These are phyloP conservation scores for Alviniconcha marisindica DNA, from an alignment of 1,140 invertebrate species.

Conservation along the genomic window DNA sequence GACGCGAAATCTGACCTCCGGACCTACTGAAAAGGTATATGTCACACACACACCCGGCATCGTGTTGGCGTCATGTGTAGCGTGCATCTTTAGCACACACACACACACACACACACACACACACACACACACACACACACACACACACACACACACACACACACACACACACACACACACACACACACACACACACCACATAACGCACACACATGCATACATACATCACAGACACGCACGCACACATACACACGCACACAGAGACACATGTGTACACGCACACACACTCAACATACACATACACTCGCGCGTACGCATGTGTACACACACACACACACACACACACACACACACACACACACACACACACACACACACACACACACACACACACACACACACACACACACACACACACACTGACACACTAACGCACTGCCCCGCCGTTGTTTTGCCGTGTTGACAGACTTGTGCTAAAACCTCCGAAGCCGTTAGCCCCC, in stretches of 20 bases:
- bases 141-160: slow-evolving; percentile 11
- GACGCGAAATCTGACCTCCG: too few species aligned
- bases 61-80: too few species aligned
- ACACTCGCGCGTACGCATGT: background rate
- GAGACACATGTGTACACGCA: background rate
- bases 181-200: too few species aligned
- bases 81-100: too few species aligned
- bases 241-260: background rate
- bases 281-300: background rate
- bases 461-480: too few species aligned
- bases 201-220: background rate
- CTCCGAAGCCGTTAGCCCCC: too few species aligned
- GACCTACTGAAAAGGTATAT: too few species aligned
- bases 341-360: background rate
- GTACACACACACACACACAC: background rate
- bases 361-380: background rate
- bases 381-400: too few species aligned
- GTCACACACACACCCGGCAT: too few species aligned
- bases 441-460: too few species aligned
- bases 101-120: background rate
- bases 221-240: background rate
- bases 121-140: background rate
- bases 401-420: background rate
- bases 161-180: background rate
- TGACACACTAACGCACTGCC: background rate